Percentiles rank a stretch among this genome's conserved stretches.
Evolutionary conservation across 1,140 invertebrate species (phyloP).

Genomic region (Nebria ingens): DNA sequence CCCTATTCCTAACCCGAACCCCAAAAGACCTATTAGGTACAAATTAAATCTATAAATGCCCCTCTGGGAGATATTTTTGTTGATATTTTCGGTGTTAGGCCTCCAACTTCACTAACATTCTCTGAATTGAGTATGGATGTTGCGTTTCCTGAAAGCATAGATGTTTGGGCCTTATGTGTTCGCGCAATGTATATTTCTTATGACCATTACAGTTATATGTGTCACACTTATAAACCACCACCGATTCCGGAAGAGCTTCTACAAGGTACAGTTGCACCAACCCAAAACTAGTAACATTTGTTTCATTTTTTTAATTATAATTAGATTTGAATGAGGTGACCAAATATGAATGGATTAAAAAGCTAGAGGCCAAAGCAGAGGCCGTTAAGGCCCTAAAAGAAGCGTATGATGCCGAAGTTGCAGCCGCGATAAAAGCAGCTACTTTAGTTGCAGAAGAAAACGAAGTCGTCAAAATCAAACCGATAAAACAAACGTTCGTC

Average conservation of each 20-base stretch:
- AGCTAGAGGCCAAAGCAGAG: not conserved
- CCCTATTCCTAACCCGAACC: conserved; percentile 33
- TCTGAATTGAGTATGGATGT: conserved; percentile 43
- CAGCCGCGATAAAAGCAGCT: too few species aligned
- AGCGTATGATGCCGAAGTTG: not conserved
- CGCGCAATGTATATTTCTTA: conserved; percentile 48
- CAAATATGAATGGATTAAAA: not conserved
- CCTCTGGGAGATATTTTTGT: too few species aligned
- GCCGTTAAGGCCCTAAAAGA: not conserved
- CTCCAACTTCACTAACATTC: conserved; percentile 44
- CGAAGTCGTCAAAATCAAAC: too few species aligned
- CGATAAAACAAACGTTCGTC: too few species aligned
- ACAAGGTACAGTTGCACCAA: not conserved
- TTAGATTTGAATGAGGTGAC: not conserved
- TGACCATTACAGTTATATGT: conserved; percentile 45
- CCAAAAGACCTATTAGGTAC: conserved; percentile 24
- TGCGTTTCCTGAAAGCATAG: conserved; percentile 37
- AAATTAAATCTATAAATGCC: too few species aligned
- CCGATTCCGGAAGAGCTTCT: conserved; percentile 23
- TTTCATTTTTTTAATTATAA: not conserved
- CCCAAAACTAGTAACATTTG: not conserved
- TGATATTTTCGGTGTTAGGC: too few species aligned
- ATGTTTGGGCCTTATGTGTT: conserved; percentile 30
- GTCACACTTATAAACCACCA: conserved; percentile 32
- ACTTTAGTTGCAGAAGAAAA: not conserved